Evolutionary conservation across 2,888 invertebrate species (phyloP).

Genomic region (Homarus gammarus): DNA sequence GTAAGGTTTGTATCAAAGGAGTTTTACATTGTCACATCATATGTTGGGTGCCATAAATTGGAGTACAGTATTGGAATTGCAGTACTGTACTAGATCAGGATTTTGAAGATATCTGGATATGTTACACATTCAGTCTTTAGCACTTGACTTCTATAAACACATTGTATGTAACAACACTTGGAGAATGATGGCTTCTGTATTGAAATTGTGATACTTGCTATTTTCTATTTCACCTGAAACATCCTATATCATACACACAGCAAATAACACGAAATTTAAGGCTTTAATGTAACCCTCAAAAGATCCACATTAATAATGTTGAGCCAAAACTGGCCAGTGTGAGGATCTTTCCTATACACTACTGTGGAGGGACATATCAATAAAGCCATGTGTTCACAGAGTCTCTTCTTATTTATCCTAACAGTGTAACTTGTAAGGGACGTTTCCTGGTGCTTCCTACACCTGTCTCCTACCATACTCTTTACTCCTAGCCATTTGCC

Average conservation of each 20-base stretch:
- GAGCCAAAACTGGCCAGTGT: not conserved
- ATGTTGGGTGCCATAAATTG: not conserved
- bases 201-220: slow-evolving; percentile 26
- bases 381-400: slow-evolving; percentile 23
- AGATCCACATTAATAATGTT: not conserved
- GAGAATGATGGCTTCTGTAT: not conserved
- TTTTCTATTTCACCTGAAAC: slow-evolving; percentile 15
- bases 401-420: slow-evolving; percentile 3
- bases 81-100: not conserved
- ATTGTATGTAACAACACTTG: not conserved
- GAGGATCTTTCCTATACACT: not conserved
- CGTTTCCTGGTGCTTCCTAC: no score
- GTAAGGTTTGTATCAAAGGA: not conserved
- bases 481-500: no score
- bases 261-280: not conserved
- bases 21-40: not conserved
- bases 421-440: no score
- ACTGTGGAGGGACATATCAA: slow-evolving; percentile 40
- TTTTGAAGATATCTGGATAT: not conserved
- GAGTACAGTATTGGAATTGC: not conserved
- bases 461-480: no score
- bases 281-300: slow-evolving; percentile 21
- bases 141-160: slow-evolving; percentile 4
- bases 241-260: not conserved
- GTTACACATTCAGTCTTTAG: not conserved